phyloP scores from a whole-genome alignment of 2,888 invertebrate species.

The Phasia obesa region DNA sequence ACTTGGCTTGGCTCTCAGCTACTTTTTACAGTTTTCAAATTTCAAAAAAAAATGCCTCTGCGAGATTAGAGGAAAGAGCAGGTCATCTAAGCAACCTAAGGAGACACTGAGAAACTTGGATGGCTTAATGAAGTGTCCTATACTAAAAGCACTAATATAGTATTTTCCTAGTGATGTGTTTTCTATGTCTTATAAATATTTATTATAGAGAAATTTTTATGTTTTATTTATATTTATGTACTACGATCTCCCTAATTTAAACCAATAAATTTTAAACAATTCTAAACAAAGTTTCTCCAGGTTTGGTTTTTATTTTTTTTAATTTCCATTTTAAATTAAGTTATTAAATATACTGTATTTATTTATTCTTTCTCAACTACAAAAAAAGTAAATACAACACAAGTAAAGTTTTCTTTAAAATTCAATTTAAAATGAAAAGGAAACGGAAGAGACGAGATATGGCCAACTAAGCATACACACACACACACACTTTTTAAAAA shows the following conservation, averaged over 20 bases:
- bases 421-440: slow-evolving; percentile 52
- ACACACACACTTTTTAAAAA: not conserved
- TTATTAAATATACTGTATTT: slow-evolving; percentile 32
- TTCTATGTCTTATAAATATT: not conserved
- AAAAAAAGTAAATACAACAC: slow-evolving; percentile 10
- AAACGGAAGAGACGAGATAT: slow-evolving; percentile 53
- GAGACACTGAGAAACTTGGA: no score
- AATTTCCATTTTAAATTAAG: slow-evolving; percentile 1
- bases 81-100: no score
- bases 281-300: not conserved
- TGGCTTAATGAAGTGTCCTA: no score
- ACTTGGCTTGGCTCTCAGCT: not conserved
- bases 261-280: slow-evolving; percentile 5
- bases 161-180: no score
- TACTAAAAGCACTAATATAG: no score
- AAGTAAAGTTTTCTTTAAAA: slow-evolving; percentile 42
- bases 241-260: not conserved
- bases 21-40: not conserved
- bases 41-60: no score
- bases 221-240: no score
- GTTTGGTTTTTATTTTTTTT: slow-evolving; percentile 2
- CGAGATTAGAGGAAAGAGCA: no score
- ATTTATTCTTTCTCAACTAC: not conserved
- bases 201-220: no score
- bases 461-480: not conserved